A percentile compares a stretch with the other conserved stretches of the same genome.
Conservation (phyloP, 2,888 invertebrate species). For the Pyrgus malvae region DNA sequence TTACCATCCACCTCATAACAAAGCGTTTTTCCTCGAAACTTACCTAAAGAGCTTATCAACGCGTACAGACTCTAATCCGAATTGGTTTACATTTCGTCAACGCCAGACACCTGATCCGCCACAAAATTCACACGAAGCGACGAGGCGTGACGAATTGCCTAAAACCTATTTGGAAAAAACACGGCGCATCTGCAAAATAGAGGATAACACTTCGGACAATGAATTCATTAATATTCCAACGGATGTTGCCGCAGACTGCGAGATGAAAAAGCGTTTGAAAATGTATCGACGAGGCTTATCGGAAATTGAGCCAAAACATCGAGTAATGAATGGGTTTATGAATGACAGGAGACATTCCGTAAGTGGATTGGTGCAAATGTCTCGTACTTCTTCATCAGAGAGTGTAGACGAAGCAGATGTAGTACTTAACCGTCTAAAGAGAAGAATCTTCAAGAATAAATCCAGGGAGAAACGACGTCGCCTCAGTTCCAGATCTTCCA, state of each 20-base stretch:
- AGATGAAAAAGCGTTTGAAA: conserved; percentile 74
- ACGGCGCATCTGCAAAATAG: conserved; percentile 44
- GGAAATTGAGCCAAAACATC: conserved; percentile 59
- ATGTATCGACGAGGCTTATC: conserved; percentile 77
- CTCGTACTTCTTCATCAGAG: conserved; percentile 73
- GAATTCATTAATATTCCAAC: conserved; percentile 69
- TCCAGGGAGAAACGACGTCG: conserved; percentile 69
- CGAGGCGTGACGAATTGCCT: conserved; percentile 45
- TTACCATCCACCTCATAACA: conserved; percentile 68
- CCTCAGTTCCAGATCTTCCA: conserved; percentile 57
- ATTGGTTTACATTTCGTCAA: conserved; percentile 65
- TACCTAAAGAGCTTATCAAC: conserved; percentile 76
- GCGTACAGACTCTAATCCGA: conserved; percentile 65
- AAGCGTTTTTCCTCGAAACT: conserved; percentile 76
- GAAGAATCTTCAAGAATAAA: conserved; percentile 77
- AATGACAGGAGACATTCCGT: conserved; percentile 67
- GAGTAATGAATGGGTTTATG: conserved; percentile 48
- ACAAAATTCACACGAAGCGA: conserved; percentile 45
- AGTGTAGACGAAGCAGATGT: conserved; percentile 78
- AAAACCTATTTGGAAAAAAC: conserved; percentile 49
- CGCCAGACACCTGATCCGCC: conserved; percentile 54
- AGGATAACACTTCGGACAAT: conserved; percentile 60
- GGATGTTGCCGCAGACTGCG: conserved; percentile 68
- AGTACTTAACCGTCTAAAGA: conserved; percentile 72
- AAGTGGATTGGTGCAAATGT: conserved; percentile 52